Evolutionary conservation across 2,888 invertebrate species (phyloP), one percentile per base, ranked within the genome.

Genomic region (Aphrophora alni): DNA sequence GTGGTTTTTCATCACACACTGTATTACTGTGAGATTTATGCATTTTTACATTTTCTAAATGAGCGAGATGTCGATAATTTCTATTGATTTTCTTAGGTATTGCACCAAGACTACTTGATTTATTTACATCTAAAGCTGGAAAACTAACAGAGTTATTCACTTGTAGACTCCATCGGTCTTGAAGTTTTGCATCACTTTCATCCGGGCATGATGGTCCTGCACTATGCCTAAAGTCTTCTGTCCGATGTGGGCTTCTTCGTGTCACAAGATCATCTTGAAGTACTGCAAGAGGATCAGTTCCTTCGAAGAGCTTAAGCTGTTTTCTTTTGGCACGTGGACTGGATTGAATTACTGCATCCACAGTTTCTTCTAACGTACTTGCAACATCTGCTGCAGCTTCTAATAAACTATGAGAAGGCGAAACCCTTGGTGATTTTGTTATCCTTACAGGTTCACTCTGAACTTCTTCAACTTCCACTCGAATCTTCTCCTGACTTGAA

Each of bases 321-420:
- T 84, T 85, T 70, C 84, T 72, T 80, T 81, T 84, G 7, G 84
- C 81, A 26, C 84, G 81, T 27, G 84, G 89, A 85, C 92, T 92
- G 21, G 91, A 91, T 87, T 92, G 92, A 80, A 93, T 92, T 0
- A 92, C 92, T 38, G 92, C 91, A 86, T 92, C 93, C 25, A 93
- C 93, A 0, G 93, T 91, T 86, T 92, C 92, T 85, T 94, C 94
- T 72, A 93, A 86, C 0, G 92, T 91, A 84, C 91, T 92, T 0
- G 93, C 93, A 0, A 91, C 90, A 83, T 92, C 92, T 73, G 93
- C 93, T 0, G 92, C 93, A 0, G 93, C 93, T 87, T 93, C 93
- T 74, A 93, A 87, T 21, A 93, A 87, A 83, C 88, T 91, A 85
- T 90, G 89, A 0, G 90, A 88, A 17, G 89, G 87, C 3, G 87